These are phyloP conservation scores for Proteles cristata DNA, from an alignment of 2,113 vertebrate species.

Conservation along the genomic window DNA sequence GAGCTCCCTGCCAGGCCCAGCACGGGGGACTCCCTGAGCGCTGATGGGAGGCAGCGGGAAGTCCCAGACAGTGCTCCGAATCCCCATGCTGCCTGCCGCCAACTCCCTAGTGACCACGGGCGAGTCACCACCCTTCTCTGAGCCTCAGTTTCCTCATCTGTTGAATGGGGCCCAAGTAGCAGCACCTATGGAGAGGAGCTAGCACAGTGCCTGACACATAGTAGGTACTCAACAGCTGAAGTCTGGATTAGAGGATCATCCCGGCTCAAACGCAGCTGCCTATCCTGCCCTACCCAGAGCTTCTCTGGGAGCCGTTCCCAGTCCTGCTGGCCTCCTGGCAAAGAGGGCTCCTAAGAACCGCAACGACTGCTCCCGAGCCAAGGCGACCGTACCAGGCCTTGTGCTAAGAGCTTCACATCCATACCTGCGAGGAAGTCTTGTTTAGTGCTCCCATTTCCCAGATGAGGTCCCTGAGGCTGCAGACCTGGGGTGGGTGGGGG, in stretches of 20 bases:
- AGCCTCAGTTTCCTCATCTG: slow-evolving; percentile 36
- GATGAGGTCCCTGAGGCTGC: neutral
- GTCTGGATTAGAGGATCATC: too few species aligned
- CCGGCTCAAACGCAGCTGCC: neutral
- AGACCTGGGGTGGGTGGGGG: neutral
- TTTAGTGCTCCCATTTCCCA: neutral
- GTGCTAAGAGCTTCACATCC: neutral
- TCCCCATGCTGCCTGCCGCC: neutral
- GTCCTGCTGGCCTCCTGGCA: neutral
- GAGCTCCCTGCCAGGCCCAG: slow-evolving; percentile 59
- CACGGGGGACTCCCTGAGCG: slow-evolving; percentile 27
- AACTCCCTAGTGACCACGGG: neutral
- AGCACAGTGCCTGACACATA: neutral
- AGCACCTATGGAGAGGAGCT: neutral
- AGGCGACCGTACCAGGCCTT: neutral
- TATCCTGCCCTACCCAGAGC: neutral
- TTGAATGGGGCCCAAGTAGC: neutral
- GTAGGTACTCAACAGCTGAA: neutral
- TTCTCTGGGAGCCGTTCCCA: neutral
- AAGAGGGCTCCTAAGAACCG: too few species aligned
- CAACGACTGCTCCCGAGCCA: neutral
- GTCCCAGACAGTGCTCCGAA: neutral
- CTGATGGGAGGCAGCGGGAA: neutral
- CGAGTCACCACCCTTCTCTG: neutral
- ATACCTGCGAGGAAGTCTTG: neutral